These are phyloP conservation scores for Styela clava DNA, from an alignment of 23 tunicate genomes.

Conservation along the genomic window DNA sequence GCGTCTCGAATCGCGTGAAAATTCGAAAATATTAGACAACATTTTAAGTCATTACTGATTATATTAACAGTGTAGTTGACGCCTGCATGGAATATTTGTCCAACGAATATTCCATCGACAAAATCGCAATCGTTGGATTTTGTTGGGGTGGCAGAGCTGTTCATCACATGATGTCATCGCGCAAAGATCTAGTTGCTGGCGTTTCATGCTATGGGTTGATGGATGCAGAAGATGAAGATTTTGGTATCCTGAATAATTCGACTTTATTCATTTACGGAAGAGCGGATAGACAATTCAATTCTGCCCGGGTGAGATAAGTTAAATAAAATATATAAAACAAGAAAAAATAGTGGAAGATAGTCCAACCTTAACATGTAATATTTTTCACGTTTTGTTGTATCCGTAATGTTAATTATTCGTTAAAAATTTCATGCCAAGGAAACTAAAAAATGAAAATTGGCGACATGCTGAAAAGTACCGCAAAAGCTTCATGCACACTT, in stretches of 20 bases:
- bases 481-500: too few relatives aligned
- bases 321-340: too few relatives aligned
- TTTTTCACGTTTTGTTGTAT: too few relatives aligned
- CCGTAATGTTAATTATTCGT: too few relatives aligned
- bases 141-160: conserved; percentile 29
- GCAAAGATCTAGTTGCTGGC: conserved; percentile 4
- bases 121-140: conserved; percentile 16
- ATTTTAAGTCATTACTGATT: too few relatives aligned
- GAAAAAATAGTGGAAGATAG: too few relatives aligned
- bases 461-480: too few relatives aligned
- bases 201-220: conserved; percentile 14
- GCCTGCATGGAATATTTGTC: conserved; percentile 17
- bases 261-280: conserved; percentile 18
- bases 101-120: background rate
- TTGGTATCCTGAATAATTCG: conserved; percentile 2
- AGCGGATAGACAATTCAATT: background rate
- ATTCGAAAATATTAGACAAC: too few relatives aligned
- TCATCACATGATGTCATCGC: background rate
- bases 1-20: too few relatives aligned
- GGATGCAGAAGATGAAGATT: background rate
- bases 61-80: background rate
- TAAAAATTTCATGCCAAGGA: too few relatives aligned
- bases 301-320: background rate
- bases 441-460: too few relatives aligned
- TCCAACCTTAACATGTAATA: too few relatives aligned